phyloP scores from a whole-genome alignment of 2,797 vertebrate species.

The Chlorospingus semifuscus region DNA sequence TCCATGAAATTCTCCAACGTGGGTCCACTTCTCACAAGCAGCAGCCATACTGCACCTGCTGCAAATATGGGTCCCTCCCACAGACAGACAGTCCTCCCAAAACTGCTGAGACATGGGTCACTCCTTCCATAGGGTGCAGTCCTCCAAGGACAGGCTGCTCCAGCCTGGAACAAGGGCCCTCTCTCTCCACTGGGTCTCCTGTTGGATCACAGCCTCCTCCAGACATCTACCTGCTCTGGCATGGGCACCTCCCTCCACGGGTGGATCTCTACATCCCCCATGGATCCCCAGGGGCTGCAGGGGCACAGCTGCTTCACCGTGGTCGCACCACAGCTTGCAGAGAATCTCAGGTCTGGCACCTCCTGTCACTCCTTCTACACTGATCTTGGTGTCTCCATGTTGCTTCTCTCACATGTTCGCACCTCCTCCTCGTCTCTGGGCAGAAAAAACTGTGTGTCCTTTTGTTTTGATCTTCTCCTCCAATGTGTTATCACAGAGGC shows the following conservation, averaged over 20 bases:
- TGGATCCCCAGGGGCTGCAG: not conserved
- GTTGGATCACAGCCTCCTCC: not conserved
- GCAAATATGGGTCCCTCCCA: not conserved
- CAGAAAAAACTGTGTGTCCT: not conserved
- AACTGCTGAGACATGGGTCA: accelerated
- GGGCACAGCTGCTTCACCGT: not conserved
- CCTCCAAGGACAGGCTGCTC: not conserved
- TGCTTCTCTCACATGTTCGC: not conserved
- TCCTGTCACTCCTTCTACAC: not conserved
- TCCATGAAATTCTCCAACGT: accelerated
- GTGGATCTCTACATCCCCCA: not conserved
- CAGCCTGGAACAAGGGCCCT: not conserved
- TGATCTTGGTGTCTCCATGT: not conserved
- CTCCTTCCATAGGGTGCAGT: not conserved
- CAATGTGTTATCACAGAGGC: not conserved
- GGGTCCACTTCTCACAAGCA: not conserved
- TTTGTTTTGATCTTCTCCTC: not conserved
- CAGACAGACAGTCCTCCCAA: too few relatives aligned
- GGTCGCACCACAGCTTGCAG: not conserved
- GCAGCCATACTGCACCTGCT: not conserved
- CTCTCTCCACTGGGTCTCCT: accelerated
- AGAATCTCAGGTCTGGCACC: accelerated
- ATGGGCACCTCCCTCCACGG: not conserved
- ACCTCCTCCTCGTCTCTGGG: not conserved
- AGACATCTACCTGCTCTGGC: too few relatives aligned